Base-by-base conservation (phyloP, 2,797 vertebrate species). In the Emys orbicularis region DNA sequence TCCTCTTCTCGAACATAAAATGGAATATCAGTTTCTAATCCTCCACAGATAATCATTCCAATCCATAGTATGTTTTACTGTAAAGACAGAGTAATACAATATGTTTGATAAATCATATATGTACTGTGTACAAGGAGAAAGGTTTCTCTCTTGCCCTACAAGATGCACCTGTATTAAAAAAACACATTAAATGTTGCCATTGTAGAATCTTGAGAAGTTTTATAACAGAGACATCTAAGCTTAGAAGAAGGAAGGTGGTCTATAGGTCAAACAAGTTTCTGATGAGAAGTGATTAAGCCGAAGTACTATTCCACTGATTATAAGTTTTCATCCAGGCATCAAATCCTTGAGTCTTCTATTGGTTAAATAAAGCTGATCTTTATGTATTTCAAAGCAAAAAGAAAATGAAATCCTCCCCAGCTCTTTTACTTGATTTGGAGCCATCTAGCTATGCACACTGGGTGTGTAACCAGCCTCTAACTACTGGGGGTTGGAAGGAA, bases 191-290 rank as follows among this genome's bases (percentile, higher is more conserved):
- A 41, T 83, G 72, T 84, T 94, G 47, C 83, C 93, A 84, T 54
- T 41, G 79, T 81, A 89, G 79, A 79, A 83, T 93, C 93, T 96
- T 95, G 76, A 83, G 54, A 97, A 97, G 82, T 93, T 96, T 93
- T 90, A 12, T 89, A 72, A 97, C 90, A 94, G 93, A 98, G 88
- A 96, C 87, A 92, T 97, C 90, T 12, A 91, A 84, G 84, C 92
- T 95, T 96, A 96, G 95, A 95, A 96, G 50, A 96, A 97, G 94
- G 89, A 93, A 94, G 83, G 93, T 90, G 57, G 86, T 86, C 83
- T 93, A 93, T 84, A 94, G 95, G 97, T 97, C 95, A 96, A 96
- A 96, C 8, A 81, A 87, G 88, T 83, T 96, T 93, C 95, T 85
- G 94, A 95, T 93, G 93, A 93, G 96, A 97, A 93, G 86, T 90